Percentiles rank a stretch among this genome's conserved stretches.
phyloP scores from a whole-genome alignment of 2,888 invertebrate genomes.

The Diploptera punctata region DNA sequence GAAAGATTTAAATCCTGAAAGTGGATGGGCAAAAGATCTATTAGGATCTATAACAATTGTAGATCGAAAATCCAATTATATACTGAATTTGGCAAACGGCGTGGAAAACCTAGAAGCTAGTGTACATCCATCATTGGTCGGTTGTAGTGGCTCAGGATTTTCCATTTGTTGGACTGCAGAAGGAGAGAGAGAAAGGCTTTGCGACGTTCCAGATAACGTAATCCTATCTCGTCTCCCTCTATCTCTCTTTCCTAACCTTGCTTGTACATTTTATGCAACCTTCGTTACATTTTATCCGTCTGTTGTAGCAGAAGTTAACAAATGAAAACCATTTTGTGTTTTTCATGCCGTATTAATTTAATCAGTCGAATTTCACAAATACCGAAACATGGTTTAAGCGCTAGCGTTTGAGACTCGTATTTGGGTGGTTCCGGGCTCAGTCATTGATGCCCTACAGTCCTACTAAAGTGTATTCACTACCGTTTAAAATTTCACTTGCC shows the following conservation, averaged over 20 bases:
- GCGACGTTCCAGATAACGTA: constrained; percentile 32
- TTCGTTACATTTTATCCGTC: neutral
- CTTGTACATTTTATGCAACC: neutral
- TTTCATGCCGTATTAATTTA: too few relatives aligned
- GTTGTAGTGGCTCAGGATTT: constrained; percentile 14
- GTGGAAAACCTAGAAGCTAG: constrained; percentile 15
- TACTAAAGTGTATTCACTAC: too few relatives aligned
- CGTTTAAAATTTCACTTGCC: too few relatives aligned
- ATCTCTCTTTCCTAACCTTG: neutral
- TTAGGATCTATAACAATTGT: constrained; percentile 28
- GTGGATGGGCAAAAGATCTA: neutral
- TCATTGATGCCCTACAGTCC: too few relatives aligned
- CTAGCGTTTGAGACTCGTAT: too few relatives aligned
- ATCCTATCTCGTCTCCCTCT: constrained; percentile 14
- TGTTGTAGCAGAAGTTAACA: neutral
- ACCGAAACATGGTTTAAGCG: too few relatives aligned
- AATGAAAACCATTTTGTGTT: too few relatives aligned
- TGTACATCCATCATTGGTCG: constrained; percentile 28
- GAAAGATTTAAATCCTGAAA: neutral
- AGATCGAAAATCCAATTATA: constrained; percentile 35
- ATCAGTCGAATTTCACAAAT: too few relatives aligned
- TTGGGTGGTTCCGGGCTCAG: too few relatives aligned
- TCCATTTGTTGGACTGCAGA: constrained; percentile 26
- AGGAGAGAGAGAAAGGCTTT: neutral
- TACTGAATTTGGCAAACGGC: constrained; percentile 30